Evolutionary conservation across 2,888 invertebrate genomes (phyloP), one percentile per base, ranked within the genome.

Genomic region (Orchesella flavescens): DNA sequence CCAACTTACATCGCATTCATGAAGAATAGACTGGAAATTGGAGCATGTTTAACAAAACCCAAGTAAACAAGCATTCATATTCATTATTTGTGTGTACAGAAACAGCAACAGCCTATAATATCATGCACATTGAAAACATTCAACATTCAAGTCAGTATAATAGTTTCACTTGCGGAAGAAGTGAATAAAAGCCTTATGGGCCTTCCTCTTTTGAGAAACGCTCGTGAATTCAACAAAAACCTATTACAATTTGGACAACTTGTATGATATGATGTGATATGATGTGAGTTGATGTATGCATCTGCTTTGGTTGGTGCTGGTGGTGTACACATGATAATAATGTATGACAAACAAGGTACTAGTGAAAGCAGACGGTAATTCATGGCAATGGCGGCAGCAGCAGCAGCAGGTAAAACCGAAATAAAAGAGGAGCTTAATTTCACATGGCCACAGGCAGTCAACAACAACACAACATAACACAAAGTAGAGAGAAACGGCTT

Each of bases 351-450:
- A 24, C 24, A 63, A 24, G 61, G 23, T 7, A 59, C n/a, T 19
- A 19, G 19, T 21, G 13, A 59, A 59, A 63, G 61, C 24, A 13
- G 23, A n/a, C 24, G 61, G 3, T 19, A 59, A 3, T 19, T 21
- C 59, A 21, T 21, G 59, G 59, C 4, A 59, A 19, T 21, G 59
- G 19, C 19, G 13, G 23, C 19, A 4, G 21, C 19, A 19, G n/a
- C 9, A 59, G 61, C 24, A 63, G 24, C 61, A 63, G 68, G 9
- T 19, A 21, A 19, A 49, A 21, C 13, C 44, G 21, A n/a, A 68
- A 68, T 17, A 49, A 68, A 49, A 68, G 17, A 46, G 19, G 44
- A 49, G 68, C 68, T 68, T 68, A 68, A 68, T 68, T 68, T 68
- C 68, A 68, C 46, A 19, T 68, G 17, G 44, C 68, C 68, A 49